phyloP scores from a whole-genome alignment of 2,888 invertebrate species.

The Lithophane semibrunnea region DNA sequence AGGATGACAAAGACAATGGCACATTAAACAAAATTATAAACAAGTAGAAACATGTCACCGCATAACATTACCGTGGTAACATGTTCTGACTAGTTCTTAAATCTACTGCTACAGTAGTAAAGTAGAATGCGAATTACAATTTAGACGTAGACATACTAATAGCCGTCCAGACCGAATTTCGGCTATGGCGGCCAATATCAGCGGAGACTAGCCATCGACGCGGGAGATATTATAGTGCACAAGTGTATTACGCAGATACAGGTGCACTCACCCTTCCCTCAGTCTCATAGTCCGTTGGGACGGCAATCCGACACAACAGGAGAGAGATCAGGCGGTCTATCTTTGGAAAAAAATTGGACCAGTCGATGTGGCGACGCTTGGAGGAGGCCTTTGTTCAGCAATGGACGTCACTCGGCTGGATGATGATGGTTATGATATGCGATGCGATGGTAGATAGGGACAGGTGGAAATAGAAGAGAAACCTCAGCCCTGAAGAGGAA shows the following conservation, averaged over 20 bases:
- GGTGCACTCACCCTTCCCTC: background rate
- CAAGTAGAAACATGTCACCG: background rate
- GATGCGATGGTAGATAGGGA: background rate
- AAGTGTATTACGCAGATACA: no score
- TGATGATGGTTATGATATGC: background rate
- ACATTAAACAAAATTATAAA: background rate
- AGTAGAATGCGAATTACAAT: background rate
- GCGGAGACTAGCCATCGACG: background rate
- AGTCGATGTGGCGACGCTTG: background rate
- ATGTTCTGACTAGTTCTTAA: background rate
- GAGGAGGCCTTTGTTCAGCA: background rate
- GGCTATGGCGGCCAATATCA: background rate
- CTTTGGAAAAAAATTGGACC: background rate
- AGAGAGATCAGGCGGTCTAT: background rate
- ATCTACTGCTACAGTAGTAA: background rate
- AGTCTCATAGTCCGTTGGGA: background rate
- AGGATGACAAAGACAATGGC: background rate
- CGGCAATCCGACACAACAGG: background rate
- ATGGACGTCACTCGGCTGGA: fast-evolving
- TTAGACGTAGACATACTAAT: background rate
- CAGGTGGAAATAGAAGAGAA: background rate
- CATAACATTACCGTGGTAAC: background rate
- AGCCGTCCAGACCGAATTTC: background rate
- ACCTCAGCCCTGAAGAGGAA: background rate
- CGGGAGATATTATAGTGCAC: no score